phyloP scores from a whole-genome alignment of 2,888 invertebrate species.

The Plusia festucae region DNA sequence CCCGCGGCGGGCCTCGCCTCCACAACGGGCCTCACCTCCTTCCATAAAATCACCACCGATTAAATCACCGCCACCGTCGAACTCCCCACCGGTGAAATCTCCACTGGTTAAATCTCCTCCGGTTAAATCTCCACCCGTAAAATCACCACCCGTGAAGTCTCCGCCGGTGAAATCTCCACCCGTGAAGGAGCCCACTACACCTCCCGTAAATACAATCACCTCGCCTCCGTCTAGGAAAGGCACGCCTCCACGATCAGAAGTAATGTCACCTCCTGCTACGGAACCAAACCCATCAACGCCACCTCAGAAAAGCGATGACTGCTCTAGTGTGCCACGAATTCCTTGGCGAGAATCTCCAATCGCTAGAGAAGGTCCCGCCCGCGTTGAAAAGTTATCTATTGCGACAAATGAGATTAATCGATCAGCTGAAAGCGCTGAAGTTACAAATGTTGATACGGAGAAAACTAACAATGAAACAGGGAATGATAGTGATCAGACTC shows the following conservation, averaged over 20 bases:
- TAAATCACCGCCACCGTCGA: constrained; percentile 48
- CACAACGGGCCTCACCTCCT: constrained; percentile 39
- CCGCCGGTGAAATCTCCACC: constrained; percentile 27
- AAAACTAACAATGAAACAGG: constrained; percentile 21
- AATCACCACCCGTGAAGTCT: constrained; percentile 34
- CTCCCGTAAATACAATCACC: constrained; percentile 11
- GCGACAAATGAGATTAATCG: constrained; percentile 35
- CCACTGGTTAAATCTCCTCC: constrained; percentile 35
- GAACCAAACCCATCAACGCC: constrained; percentile 27
- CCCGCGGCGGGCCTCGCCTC: constrained; percentile 39
- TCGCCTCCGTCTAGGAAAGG: constrained; percentile 57
- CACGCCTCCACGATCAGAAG: constrained; percentile 52
- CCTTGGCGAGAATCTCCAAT: constrained; percentile 64
- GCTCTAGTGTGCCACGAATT: constrained; percentile 35
- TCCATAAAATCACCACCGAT: constrained; percentile 44
- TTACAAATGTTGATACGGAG: constrained; percentile 30
- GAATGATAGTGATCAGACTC: constrained; percentile 18
- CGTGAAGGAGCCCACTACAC: constrained; percentile 6
- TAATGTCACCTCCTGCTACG: constrained; percentile 38
- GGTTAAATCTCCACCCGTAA: constrained; percentile 50
- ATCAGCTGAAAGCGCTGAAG: constrained; percentile 23
- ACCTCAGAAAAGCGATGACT: constrained; percentile 57
- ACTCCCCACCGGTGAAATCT: constrained; percentile 19
- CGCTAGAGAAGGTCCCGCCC: constrained; percentile 61
- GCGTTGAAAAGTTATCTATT: constrained; percentile 49